Conservation (phyloP, 2,113 vertebrate genomes). For the Lophius piscatorius region DNA sequence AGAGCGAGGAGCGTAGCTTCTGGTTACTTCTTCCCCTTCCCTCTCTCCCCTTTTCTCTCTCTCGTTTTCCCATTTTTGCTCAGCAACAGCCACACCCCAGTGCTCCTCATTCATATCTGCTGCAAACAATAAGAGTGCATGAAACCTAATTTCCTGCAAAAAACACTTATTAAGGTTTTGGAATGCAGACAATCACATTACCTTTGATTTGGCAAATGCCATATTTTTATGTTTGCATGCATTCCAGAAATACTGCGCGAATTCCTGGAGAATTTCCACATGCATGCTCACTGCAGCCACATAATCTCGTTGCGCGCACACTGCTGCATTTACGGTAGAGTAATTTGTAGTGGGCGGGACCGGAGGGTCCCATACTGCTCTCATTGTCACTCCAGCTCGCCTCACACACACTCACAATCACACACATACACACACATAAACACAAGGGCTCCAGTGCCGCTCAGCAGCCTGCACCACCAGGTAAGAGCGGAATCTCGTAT, state of each 20-base stretch:
- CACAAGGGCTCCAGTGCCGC: constrained; percentile 51
- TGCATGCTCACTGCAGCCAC: background rate
- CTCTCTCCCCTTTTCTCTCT: background rate
- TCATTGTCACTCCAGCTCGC: constrained; percentile 61
- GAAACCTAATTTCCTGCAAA: too few relatives aligned
- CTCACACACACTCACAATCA: constrained; percentile 23
- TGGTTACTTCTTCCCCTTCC: background rate
- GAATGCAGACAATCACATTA: too few relatives aligned
- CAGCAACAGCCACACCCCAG: constrained; percentile 70
- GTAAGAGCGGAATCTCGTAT: constrained; percentile 53
- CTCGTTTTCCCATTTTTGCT: constrained; percentile 35
- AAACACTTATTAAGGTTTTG: too few relatives aligned
- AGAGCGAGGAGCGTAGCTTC: background rate
- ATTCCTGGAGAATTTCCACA: background rate
- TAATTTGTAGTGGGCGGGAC: constrained; percentile 41
- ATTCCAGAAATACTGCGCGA: constrained; percentile 1
- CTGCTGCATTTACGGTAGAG: constrained; percentile 62
- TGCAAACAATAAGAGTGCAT: constrained; percentile 29
- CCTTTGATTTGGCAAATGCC: too few relatives aligned
- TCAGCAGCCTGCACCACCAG: constrained; percentile 55
- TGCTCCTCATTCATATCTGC: constrained; percentile 15
- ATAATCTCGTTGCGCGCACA: constrained; percentile 26
- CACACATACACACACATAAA: constrained; percentile 24
- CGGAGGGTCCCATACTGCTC: constrained; percentile 22
- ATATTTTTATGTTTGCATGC: background rate